These are phyloP conservation scores for Ptychochromis oligacanthus DNA, from an alignment of 2,113 vertebrate species.

Conservation along the genomic window DNA sequence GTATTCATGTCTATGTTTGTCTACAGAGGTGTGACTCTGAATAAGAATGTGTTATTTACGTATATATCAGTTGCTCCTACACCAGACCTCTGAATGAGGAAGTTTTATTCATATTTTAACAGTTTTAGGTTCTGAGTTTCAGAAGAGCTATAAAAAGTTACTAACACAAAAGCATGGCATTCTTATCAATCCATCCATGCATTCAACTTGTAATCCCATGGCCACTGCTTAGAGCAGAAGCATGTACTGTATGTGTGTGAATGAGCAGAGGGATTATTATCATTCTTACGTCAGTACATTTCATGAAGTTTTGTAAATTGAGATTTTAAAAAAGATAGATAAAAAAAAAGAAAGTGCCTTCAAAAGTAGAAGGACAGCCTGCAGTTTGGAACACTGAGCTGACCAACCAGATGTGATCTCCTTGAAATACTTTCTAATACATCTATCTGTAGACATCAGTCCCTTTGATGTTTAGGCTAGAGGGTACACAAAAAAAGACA, in stretches of 20 bases:
- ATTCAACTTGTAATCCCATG: neutral
- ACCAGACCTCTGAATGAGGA: conserved; percentile 16
- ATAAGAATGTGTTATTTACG: conserved; percentile 66
- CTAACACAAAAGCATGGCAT: neutral
- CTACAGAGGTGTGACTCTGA: conserved; percentile 52
- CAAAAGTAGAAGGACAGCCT: conserved; percentile 27
- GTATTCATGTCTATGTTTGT: conserved; percentile 31
- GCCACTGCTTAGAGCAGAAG: neutral
- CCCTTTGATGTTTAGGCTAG: conserved; percentile 37
- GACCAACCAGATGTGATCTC: conserved; percentile 30
- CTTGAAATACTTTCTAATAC: conserved; percentile 25
- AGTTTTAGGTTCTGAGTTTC: neutral
- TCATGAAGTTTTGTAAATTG: conserved; percentile 19
- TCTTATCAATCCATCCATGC: neutral
- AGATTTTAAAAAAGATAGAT: neutral
- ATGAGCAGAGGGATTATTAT: conserved; percentile 21
- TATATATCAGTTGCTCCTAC: conserved; percentile 43
- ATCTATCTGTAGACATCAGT: conserved; percentile 5
- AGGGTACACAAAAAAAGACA: conserved; percentile 3
- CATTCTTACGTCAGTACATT: neutral
- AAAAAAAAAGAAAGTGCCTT: conserved; percentile 29
- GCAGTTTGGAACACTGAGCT: conserved; percentile 32
- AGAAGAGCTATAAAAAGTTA: conserved; percentile 8
- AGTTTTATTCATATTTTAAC: neutral
- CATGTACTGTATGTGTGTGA: neutral